phyloP scores from a whole-genome alignment of 2,888 invertebrate species.

The Eristalis arbustorum region DNA sequence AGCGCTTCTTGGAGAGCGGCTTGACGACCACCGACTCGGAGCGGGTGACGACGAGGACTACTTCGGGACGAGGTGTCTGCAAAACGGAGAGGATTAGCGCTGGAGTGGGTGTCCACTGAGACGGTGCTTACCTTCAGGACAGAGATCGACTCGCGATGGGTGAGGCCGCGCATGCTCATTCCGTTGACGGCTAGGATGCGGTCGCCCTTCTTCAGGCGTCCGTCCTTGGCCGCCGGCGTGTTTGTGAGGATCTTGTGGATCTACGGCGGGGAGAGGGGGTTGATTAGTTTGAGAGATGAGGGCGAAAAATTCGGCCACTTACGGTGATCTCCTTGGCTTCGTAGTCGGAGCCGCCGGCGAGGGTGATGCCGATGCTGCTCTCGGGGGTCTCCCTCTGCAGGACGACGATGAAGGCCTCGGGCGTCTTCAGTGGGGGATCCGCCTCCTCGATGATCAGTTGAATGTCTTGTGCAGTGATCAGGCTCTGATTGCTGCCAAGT shows the following conservation, averaged over 20 bases:
- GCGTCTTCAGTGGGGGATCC: constrained; percentile 84
- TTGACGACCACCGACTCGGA: constrained; percentile 79
- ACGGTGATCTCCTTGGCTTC: constrained; percentile 96
- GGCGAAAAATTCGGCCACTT: constrained; percentile 76
- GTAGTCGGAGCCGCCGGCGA: constrained; percentile 94
- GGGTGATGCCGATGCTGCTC: constrained; percentile 91
- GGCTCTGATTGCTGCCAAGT: constrained; percentile 80
- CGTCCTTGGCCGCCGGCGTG: constrained; percentile 93
- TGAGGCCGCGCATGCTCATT: constrained; percentile 89
- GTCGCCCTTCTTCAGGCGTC: constrained; percentile 91
- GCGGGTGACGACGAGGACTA: constrained; percentile 88
- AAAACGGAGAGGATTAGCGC: constrained; percentile 31
- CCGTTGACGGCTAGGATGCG: constrained; percentile 95
- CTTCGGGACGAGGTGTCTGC: constrained; percentile 89
- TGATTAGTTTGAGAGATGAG: not conserved
- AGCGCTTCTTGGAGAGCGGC: constrained; percentile 78
- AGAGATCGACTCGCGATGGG: constrained; percentile 92
- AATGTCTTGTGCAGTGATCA: constrained; percentile 82
- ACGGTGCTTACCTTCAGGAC: constrained; percentile 87
- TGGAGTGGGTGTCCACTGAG: constrained; percentile 13
- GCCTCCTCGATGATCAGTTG: constrained; percentile 86
- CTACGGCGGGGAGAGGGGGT: constrained; percentile 80
- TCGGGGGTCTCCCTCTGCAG: constrained; percentile 85
- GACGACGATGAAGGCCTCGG: constrained; percentile 84
- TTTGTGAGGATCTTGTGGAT: constrained; percentile 93